Conservation (phyloP, 2,888 invertebrate species). For the Lysandra coridon region DNA sequence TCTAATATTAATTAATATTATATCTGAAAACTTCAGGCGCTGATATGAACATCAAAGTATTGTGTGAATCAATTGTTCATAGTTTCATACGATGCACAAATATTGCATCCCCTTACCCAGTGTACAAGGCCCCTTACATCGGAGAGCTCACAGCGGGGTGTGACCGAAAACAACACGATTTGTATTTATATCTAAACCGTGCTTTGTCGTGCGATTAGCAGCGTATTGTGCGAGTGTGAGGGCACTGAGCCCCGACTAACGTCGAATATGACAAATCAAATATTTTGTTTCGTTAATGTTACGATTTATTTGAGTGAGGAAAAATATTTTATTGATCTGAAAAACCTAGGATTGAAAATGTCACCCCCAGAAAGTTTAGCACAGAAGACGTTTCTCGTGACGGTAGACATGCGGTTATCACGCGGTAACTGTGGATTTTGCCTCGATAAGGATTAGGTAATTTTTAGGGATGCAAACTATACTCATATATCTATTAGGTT, state of each 20-base stretch:
- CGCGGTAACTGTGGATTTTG: too few species aligned
- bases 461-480: too few species aligned
- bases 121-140: conserved; percentile 38
- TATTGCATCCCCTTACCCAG: conserved; percentile 4
- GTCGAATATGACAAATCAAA: conserved; percentile 32
- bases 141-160: conserved; percentile 53
- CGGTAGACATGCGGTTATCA: too few species aligned
- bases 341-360: not conserved
- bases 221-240: conserved; percentile 64
- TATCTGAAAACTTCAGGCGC: not conserved
- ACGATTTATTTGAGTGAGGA: not conserved
- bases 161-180: conserved; percentile 77
- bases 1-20: too few species aligned
- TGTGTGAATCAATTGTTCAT: not conserved
- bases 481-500: too few species aligned
- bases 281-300: conserved; percentile 23
- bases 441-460: not conserved
- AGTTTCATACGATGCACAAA: not conserved
- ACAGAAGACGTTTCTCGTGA: too few species aligned
- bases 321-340: not conserved
- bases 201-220: conserved; percentile 76
- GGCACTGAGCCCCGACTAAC: conserved; percentile 45
- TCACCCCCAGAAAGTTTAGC: not conserved
- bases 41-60: not conserved
- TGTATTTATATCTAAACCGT: conserved; percentile 77